These are phyloP conservation scores for Philotrypesis tridentata DNA, from an alignment of 1,140 invertebrate species.

Conservation along the genomic window DNA sequence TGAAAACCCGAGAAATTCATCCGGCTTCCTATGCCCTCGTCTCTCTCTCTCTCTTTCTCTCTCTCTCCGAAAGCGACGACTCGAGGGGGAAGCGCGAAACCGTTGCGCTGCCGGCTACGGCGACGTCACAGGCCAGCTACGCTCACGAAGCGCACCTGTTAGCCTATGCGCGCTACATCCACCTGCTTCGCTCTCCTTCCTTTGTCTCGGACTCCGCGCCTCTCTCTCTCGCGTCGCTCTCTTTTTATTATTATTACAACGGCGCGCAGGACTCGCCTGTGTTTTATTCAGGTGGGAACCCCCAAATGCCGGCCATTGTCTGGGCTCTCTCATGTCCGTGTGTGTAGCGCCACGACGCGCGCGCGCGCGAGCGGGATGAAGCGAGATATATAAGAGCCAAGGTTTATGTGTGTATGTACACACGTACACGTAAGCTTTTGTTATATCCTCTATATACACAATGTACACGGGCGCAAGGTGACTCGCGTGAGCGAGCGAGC, in stretches of 20 bases:
- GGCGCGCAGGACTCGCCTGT: background rate
- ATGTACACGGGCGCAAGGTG: conserved; percentile 37
- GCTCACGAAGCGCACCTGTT: conserved; percentile 25
- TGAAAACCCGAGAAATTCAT: conserved; percentile 13
- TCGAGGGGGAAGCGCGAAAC: conserved; percentile 12
- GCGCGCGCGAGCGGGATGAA: background rate
- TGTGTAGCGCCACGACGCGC: too few species aligned
- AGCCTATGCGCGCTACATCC: conserved; percentile 3
- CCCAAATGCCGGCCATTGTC: conserved; percentile 33
- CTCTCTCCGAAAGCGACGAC: conserved; percentile 53
- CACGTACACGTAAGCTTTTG: conserved; percentile 15
- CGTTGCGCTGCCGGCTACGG: background rate
- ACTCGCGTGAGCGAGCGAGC: background rate
- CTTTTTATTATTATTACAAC: conserved; percentile 20
- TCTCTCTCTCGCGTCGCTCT: conserved; percentile 20
- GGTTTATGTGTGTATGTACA: conserved; percentile 24
- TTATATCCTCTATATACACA: too few species aligned
- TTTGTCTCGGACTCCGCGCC: conserved; percentile 9
- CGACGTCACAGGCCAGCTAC: conserved; percentile 22
- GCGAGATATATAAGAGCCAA: background rate
- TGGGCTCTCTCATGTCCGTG: background rate
- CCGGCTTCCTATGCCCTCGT: background rate
- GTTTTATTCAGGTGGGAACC: conserved; percentile 38
- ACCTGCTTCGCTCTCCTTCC: conserved; percentile 16
- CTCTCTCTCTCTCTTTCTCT: too few species aligned